Conservation (phyloP, 92 coral and sea anemone species). For the Chrysogorgia sp. region DNA sequence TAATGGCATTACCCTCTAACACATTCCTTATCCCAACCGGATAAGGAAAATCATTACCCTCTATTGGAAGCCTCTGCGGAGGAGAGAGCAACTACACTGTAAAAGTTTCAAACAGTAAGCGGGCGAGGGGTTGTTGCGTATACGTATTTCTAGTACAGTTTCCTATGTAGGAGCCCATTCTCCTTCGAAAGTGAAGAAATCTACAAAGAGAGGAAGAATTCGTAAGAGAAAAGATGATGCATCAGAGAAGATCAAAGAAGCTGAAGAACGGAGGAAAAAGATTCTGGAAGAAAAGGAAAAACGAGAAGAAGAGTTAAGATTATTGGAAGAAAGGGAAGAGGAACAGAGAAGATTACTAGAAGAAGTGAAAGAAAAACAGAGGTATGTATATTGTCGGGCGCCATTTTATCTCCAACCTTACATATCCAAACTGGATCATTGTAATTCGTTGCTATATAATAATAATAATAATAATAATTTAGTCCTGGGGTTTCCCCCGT, state of each 20-base stretch:
- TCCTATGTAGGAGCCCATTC: conserved; percentile 67
- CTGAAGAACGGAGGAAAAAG: conserved; percentile 72
- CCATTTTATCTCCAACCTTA: background rate
- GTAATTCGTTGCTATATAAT: too few species aligned
- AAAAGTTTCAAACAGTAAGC: too few species aligned
- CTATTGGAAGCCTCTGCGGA: too few species aligned
- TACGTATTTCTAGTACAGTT: background rate
- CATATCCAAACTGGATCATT: background rate
- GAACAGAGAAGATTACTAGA: conserved; percentile 67
- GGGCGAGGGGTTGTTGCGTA: background rate
- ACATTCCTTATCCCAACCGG: too few species aligned
- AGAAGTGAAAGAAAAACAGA: conserved; percentile 83
- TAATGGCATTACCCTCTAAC: too few species aligned
- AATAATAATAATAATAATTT: too few species aligned
- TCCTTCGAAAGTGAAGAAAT: conserved; percentile 83
- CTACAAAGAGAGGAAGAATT: conserved; percentile 76
- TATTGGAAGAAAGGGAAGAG: conserved; percentile 78
- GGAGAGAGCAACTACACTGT: too few species aligned
- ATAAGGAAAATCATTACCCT: too few species aligned
- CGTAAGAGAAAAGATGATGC: conserved; percentile 71
- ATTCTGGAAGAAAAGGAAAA: conserved; percentile 71
- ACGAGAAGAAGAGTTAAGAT: conserved; percentile 64
- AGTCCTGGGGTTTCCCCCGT: too few species aligned
- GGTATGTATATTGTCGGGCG: background rate
- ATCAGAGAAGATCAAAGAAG: conserved; percentile 68